phyloP scores from a whole-genome alignment of 2,797 vertebrate genomes.

The Oreochromis grahami region DNA sequence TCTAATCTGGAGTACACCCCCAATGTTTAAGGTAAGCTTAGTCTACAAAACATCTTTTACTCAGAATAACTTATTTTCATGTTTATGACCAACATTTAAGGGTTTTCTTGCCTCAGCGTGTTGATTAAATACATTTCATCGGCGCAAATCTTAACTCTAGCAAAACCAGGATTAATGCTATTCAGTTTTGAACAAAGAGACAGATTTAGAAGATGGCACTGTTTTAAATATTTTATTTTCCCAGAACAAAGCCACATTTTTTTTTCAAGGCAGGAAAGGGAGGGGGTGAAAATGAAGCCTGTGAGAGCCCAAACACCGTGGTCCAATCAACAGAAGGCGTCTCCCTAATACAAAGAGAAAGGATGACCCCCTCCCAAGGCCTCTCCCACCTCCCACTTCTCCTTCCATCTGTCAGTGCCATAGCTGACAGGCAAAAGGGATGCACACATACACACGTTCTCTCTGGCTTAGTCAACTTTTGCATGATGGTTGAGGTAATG shows the following conservation, averaged over 20 bases:
- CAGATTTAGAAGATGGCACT: background rate
- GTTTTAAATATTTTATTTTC: constrained; percentile 27
- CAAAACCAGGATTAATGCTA: constrained; percentile 15
- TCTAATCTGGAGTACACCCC: background rate
- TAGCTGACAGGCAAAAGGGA: constrained; percentile 60
- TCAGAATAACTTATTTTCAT: background rate
- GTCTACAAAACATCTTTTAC: background rate
- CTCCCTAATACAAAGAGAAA: constrained; percentile 65
- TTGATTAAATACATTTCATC: background rate
- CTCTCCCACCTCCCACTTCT: constrained; percentile 64
- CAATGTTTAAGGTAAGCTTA: background rate
- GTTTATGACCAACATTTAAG: background rate
- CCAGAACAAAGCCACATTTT: constrained; percentile 25
- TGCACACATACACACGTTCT: constrained; percentile 10
- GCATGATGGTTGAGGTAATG: constrained; percentile 13
- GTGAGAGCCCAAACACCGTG: constrained; percentile 47
- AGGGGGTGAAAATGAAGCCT: background rate
- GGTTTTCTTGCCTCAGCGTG: background rate
- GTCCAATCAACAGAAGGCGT: constrained; percentile 68
- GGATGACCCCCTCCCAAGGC: constrained; percentile 46
- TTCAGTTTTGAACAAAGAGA: constrained; percentile 38
- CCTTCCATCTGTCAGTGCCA: constrained; percentile 77
- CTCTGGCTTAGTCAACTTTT: constrained; percentile 27
- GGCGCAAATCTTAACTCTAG: background rate
- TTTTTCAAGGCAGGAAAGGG: background rate